Base-by-base conservation (phyloP, 2,113 vertebrate species). In the Psilopsiagon aymara region DNA sequence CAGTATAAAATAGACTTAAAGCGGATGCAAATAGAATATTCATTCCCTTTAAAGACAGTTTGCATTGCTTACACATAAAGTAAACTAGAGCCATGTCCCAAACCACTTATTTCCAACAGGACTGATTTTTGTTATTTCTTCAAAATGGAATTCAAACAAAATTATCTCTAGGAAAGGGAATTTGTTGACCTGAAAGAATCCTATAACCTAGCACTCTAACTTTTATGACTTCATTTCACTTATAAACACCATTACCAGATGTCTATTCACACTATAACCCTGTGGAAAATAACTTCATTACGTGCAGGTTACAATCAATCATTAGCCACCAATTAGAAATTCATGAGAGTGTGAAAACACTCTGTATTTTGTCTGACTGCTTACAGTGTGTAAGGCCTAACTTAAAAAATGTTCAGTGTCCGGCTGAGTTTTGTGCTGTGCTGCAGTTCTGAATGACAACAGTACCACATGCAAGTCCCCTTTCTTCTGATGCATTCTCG, bases 241-340 rank as follows among this genome's bases (percentile, higher is more conserved):
- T 84, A 44, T 28, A 92, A 68, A 55, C 51, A 67, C 86, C 90
- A 91, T 90, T 95, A 70, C 74, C 73, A 96, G 63, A 82, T 92
- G 80, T 94, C 77, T 92, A 17, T 41, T 95, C 41, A 89, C 28
- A 43, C 20, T 46, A 83, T 87, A 94, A 80, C 44, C 46, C 68
- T 84, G 25, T 85, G 55, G 53, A 95, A 97, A 97, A 85, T 77
- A 62, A 76, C 55, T 87, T 81, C 35, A 80, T 78, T 81, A 88
- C 11, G 3, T 53, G 17, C 47, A 91, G 86, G 68, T 86, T 70
- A 88, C 49, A 87, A 87, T 91, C 64, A 82, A n/a, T 90, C 92
- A 92, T 95, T 95, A 95, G 62, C 20, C 49, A 71, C 44, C 90
- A 96, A 95, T 92, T 92, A 93, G 84, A 96, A 96, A 96, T 94